Evolutionary conservation across 2,888 invertebrate species (phyloP), one percentile per base, ranked within the genome.

Genomic region (Orthosia gothica): DNA sequence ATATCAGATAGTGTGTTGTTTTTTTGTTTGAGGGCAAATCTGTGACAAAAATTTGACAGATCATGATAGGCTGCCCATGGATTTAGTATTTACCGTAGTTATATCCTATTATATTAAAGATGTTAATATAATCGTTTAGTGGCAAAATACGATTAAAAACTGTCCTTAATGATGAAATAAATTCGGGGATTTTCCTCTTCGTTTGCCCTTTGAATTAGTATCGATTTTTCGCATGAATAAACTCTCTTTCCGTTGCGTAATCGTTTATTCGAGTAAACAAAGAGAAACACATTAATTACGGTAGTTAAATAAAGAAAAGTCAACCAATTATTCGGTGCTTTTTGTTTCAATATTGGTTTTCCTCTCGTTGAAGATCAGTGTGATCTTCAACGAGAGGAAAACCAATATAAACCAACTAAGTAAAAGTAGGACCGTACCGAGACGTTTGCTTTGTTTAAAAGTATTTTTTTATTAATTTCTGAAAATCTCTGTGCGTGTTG

Each of bases 261-360:
- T 52, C 20, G 20, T 15, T 62, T 72, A 57, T 62, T 26, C 5
- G 32, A 54, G 50, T 61, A 45, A 79, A 72, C 54, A 77, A 61
- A n/a, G 11, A 61, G 13, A 26, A 23, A 61, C 54, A 67, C 57
- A 49, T 45, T 72, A 61, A 72, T 82, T 72, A 76, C 49, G 7
- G 49, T 20, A 5, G 20, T 20, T 58, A 69, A 72, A 59, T 64
- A 61, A 62, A 81, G 23, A 59, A 70, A 67, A 26, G 7, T 16
- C 7, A 47, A 57, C 57, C 23, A 82, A 74, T 68, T 63, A 74
- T 5, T 70, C 16, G 12, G 16, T 45, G 54, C 70, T 67, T 67
- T 73, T 58, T 78, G 70, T 79, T 70, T 20, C 12, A 26, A 18
- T 83, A 68, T 45, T 50, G 16, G 16, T 63, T 69, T 59, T n/a